phyloP scores from a whole-genome alignment of 2,113 vertebrate genomes.

The Onychostoma macrolepis region DNA sequence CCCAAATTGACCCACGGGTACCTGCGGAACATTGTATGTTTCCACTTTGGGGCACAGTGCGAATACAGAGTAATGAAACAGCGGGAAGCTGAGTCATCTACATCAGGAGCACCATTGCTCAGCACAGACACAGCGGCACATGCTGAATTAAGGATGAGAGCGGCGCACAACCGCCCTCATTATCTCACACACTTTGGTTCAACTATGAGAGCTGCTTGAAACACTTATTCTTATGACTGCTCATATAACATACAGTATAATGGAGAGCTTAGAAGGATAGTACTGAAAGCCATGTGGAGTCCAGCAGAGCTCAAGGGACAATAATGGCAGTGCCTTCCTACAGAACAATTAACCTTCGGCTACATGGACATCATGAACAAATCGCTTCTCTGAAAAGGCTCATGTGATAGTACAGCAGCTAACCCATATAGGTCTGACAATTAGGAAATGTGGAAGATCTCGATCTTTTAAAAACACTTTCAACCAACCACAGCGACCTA shows the following conservation, averaged over 20 bases:
- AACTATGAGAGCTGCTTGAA: neutral
- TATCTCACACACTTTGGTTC: neutral
- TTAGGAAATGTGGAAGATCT: neutral
- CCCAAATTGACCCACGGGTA: neutral
- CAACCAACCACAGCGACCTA: neutral
- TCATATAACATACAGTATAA: neutral
- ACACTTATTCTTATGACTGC: slow-evolving; percentile 5
- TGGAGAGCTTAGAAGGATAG: neutral
- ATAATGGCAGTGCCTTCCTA: neutral
- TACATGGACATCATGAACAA: neutral
- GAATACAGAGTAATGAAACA: slow-evolving; percentile 22
- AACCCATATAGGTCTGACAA: neutral
- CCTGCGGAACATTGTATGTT: neutral
- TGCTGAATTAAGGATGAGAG: slow-evolving; percentile 42
- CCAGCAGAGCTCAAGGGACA: neutral
- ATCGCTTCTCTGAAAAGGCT: neutral
- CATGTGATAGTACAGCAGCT: neutral
- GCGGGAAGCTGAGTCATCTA: slow-evolving; percentile 16
- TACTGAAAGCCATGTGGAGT: neutral
- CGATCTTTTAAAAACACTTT: neutral
- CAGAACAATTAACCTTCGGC: neutral
- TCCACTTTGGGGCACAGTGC: neutral
- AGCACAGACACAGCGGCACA: slow-evolving; percentile 2
- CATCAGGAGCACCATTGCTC: slow-evolving; percentile 37
- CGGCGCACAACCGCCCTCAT: slow-evolving; percentile 5